Conservation (phyloP, 2,113 vertebrate genomes). For the Corythornis vintsioides region DNA sequence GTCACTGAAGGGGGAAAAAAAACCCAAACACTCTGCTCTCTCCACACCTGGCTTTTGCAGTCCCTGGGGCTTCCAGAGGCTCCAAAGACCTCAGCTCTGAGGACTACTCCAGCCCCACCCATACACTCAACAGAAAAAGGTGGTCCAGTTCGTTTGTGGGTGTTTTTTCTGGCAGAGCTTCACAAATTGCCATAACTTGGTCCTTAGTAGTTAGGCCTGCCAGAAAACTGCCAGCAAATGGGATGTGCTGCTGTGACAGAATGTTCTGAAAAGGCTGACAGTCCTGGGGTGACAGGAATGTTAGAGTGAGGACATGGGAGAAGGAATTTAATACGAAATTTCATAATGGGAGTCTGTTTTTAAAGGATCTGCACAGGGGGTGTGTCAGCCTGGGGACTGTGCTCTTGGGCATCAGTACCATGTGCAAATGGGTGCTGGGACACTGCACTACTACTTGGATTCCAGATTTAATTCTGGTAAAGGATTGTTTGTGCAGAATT, state of each 20-base stretch:
- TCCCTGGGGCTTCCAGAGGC: background rate
- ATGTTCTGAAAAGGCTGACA: background rate
- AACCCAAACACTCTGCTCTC: background rate
- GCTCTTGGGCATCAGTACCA: background rate
- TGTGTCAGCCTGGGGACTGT: background rate
- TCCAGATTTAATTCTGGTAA: background rate
- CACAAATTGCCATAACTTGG: background rate
- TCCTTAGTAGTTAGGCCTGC: background rate
- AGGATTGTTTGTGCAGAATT: background rate
- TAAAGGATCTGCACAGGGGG: background rate
- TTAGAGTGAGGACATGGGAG: background rate
- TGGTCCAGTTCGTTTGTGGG: background rate
- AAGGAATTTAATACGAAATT: background rate
- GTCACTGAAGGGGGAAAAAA: fast-evolving
- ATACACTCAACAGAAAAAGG: fast-evolving
- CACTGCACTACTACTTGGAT: background rate
- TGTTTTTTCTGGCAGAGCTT: background rate
- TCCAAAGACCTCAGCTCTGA: background rate
- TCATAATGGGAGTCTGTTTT: background rate
- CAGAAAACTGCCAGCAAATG: background rate
- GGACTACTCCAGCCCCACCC: fast-evolving
- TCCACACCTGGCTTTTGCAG: too few species aligned
- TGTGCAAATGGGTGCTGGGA: background rate
- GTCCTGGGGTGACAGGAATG: background rate
- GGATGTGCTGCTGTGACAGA: background rate